Evolutionary conservation across 1,140 invertebrate species (phyloP).

Genomic region (Acromyrmex charruanus): DNA sequence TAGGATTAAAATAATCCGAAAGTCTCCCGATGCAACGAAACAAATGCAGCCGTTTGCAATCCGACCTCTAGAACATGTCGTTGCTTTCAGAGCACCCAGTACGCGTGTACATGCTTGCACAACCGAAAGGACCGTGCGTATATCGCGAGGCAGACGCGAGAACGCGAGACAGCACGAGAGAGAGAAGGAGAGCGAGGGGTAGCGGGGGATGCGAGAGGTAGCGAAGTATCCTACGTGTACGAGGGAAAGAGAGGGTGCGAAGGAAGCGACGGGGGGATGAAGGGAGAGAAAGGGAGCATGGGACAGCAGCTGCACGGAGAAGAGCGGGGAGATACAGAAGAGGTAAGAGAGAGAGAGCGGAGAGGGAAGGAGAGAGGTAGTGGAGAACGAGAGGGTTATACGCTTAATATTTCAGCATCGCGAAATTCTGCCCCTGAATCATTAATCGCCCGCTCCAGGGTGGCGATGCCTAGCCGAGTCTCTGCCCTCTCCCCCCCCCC

Average conservation of each 20-base stretch:
- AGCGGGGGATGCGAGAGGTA: constrained; percentile 36
- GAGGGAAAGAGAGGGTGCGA: constrained; percentile 63
- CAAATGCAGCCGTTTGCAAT: not conserved
- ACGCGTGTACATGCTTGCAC: constrained; percentile 56
- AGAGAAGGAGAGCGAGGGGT: constrained; percentile 16
- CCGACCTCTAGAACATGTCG: not conserved
- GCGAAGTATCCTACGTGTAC: constrained; percentile 25
- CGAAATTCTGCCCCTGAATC: constrained; percentile 84
- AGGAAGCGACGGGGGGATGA: constrained; percentile 10
- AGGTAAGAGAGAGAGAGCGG: constrained; percentile 52
- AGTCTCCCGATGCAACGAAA: not conserved
- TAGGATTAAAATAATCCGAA: constrained; percentile 5
- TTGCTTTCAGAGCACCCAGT: constrained; percentile 56
- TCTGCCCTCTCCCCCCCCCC: constrained; percentile 2
- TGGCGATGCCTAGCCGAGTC: constrained; percentile 74
- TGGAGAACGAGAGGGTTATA: constrained; percentile 79
- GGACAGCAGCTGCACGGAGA: constrained; percentile 71
- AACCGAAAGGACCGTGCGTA: constrained; percentile 71
- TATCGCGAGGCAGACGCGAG: constrained; percentile 60
- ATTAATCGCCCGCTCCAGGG: constrained; percentile 80
- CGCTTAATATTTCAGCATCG: constrained; percentile 84
- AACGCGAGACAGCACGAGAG: constrained; percentile 64
- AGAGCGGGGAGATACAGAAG: constrained; percentile 63
- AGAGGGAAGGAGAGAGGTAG: not conserved
- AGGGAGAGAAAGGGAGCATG: constrained; percentile 51